These are phyloP conservation scores for Diceros bicornis DNA, from an alignment of 2,797 vertebrate genomes.

Conservation along the genomic window DNA sequence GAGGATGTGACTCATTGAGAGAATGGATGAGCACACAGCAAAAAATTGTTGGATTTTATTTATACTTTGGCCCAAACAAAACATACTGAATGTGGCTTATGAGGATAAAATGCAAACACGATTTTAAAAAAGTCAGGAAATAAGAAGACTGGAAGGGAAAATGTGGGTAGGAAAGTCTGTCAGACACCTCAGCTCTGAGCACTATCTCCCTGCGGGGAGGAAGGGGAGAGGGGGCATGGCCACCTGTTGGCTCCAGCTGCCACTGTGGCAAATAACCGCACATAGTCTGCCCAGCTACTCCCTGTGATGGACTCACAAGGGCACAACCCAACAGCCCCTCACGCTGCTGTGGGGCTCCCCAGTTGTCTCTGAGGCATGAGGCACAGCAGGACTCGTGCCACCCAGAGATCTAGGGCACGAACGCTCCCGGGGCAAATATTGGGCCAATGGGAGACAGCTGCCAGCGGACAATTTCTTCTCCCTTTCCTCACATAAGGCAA, in stretches of 20 bases:
- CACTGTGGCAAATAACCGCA: not conserved
- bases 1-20: not conserved
- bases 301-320: not conserved
- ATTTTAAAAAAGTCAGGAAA: not conserved
- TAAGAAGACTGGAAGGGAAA: not conserved
- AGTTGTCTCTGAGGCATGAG: not conserved
- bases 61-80: not conserved
- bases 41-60: not conserved
- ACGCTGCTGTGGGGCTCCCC: not conserved
- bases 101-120: not conserved
- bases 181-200: not conserved
- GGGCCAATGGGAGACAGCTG: not conserved
- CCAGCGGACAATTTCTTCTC: not conserved
- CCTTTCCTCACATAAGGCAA: not conserved
- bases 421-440: not conserved
- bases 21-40: not conserved
- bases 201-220: not conserved
- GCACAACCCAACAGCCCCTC: not conserved
- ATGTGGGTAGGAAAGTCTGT: not conserved
- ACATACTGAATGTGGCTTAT: not conserved
- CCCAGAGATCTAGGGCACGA: not conserved
- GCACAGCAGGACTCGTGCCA: not conserved
- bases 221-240: rapidly evolving
- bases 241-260: not conserved
- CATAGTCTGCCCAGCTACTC: not conserved